phyloP scores from a whole-genome alignment of 2,113 vertebrate species.

The Sinocyclocheilus rhinocerous region DNA sequence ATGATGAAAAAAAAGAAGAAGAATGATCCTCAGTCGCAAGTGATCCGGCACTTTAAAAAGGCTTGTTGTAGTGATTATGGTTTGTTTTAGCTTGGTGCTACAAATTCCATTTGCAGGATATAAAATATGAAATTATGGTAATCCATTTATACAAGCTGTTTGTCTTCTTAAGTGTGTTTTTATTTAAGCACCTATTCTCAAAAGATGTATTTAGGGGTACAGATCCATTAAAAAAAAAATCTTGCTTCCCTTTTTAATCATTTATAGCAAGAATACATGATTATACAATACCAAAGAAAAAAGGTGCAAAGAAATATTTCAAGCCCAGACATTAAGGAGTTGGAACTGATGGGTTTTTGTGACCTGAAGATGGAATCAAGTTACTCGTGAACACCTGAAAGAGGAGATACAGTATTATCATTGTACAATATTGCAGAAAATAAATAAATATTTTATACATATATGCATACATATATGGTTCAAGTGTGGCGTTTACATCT shows the following conservation, averaged over 20 bases:
- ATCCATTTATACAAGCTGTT: constrained; percentile 12
- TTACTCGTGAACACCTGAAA: too few species aligned
- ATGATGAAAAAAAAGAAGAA: background rate
- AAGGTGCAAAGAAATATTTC: background rate
- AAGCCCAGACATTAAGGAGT: background rate
- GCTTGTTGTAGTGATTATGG: background rate
- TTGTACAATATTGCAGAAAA: too few species aligned
- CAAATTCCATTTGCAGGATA: background rate
- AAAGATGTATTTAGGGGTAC: background rate
- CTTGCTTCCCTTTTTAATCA: background rate
- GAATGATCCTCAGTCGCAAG: background rate
- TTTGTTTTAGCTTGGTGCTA: constrained; percentile 6
- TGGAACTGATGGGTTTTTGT: too few species aligned
- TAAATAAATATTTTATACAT: too few species aligned
- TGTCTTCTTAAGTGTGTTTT: background rate
- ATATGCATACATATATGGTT: too few species aligned
- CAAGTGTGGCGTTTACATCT: too few species aligned
- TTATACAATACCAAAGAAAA: background rate
- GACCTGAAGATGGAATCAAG: too few species aligned
- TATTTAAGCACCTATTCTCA: background rate
- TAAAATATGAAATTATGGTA: background rate
- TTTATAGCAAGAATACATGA: background rate
- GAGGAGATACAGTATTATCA: too few species aligned
- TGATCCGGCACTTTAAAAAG: background rate
- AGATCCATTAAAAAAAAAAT: background rate